Percentiles rank a stretch among this genome's conserved stretches.
Evolutionary conservation across 2,797 vertebrate species (phyloP).

Genomic region (Semaprochilodus insignis): DNA sequence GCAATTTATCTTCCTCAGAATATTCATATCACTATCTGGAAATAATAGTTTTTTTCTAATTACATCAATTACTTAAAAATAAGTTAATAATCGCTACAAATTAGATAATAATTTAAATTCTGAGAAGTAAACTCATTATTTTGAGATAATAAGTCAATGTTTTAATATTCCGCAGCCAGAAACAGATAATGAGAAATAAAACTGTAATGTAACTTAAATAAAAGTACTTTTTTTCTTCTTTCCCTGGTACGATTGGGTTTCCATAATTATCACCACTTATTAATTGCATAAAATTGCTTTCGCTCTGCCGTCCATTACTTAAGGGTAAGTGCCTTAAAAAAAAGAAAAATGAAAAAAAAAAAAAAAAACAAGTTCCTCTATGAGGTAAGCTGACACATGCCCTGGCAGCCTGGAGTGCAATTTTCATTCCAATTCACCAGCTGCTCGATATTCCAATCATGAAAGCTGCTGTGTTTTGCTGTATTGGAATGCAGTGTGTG

Average conservation of each 20-base stretch:
- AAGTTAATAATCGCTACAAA: too few species aligned
- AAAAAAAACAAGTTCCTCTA: conserved; percentile 43
- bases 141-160: too few species aligned
- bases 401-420: conserved; percentile 55
- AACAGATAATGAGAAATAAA: too few species aligned
- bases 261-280: not conserved
- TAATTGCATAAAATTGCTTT: not conserved
- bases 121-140: too few species aligned
- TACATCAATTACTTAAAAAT: too few species aligned
- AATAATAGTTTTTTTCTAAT: too few species aligned
- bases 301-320: conserved; percentile 28
- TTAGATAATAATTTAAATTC: too few species aligned
- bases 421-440: conserved; percentile 73
- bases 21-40: too few species aligned
- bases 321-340: conserved; percentile 25
- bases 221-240: not conserved
- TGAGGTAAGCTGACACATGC: conserved; percentile 51
- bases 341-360: not conserved
- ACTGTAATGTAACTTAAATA: too few species aligned
- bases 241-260: not conserved
- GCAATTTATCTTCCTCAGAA: too few species aligned
- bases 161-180: too few species aligned
- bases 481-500: conserved; percentile 74
- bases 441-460: conserved; percentile 77
- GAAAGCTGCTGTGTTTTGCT: conserved; percentile 70